phyloP scores from a whole-genome alignment of 2,888 invertebrate genomes.

The Perizoma flavofasciatum region DNA sequence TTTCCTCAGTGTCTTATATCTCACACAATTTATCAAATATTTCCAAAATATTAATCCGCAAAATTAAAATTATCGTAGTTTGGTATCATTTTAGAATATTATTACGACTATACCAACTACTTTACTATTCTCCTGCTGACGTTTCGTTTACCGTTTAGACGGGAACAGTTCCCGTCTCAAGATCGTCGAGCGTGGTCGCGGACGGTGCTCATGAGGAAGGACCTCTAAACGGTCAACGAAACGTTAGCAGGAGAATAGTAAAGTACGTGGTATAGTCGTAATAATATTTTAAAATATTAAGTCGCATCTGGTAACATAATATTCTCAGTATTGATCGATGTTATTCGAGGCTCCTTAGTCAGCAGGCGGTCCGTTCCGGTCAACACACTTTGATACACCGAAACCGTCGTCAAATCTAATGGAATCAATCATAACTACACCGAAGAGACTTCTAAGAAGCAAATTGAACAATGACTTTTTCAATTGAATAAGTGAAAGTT shows the following conservation, averaged over 20 bases:
- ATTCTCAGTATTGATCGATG: slow-evolving; percentile 46
- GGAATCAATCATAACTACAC: slow-evolving; percentile 79
- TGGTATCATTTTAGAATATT: too few species aligned
- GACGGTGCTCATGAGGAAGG: too few species aligned
- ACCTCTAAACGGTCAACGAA: too few species aligned
- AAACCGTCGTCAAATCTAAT: slow-evolving; percentile 72
- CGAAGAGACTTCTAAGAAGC: slow-evolving; percentile 48
- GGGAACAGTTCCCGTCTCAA: too few species aligned
- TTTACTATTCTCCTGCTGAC: too few species aligned
- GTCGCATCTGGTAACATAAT: slow-evolving; percentile 52
- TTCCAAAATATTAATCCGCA: slow-evolving; percentile 29
- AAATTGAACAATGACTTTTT: slow-evolving; percentile 41
- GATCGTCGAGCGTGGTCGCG: too few species aligned
- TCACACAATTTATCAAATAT: too few species aligned
- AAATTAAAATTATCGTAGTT: too few species aligned
- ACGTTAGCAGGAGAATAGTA: too few species aligned
- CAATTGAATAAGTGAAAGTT: slow-evolving; percentile 13
- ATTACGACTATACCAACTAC: too few species aligned
- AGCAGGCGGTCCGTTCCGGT: slow-evolving; percentile 75
- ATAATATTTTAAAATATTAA: slow-evolving; percentile 9
- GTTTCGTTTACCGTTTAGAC: too few species aligned
- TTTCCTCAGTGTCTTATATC: too few species aligned
- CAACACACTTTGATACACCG: slow-evolving; percentile 78
- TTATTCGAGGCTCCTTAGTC: slow-evolving; percentile 57
- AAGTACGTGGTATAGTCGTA: slow-evolving; percentile 5